A percentile compares a stretch with the other conserved stretches of the same genome.
These are phyloP conservation scores for Progne subis DNA, from an alignment of 2,113 vertebrate genomes.

Conservation along the genomic window DNA sequence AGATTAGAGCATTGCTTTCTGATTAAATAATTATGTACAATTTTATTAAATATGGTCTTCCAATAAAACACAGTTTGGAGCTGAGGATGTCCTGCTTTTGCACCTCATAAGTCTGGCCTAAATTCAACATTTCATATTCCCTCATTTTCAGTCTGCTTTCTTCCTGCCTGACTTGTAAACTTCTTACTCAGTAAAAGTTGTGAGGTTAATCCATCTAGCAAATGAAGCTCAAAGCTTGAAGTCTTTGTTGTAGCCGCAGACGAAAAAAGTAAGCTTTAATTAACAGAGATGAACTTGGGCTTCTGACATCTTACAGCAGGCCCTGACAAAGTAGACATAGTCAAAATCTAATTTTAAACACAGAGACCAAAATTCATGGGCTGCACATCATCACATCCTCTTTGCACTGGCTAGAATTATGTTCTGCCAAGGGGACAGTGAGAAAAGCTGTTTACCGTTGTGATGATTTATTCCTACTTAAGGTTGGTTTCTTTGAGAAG, in stretches of 20 bases:
- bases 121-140: not conserved
- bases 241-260: not conserved
- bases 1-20: not conserved
- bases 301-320: not conserved
- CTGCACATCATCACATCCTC: not conserved
- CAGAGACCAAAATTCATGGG: not conserved
- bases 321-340: not conserved
- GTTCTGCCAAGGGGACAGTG: not conserved
- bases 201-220: not conserved
- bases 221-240: not conserved
- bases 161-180: not conserved
- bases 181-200: not conserved
- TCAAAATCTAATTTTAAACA: not conserved
- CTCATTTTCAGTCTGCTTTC: not conserved
- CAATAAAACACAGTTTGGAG: not conserved
- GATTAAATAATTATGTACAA: not conserved
- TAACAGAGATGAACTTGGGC: not conserved
- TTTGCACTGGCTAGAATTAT: not conserved
- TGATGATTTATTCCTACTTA: not conserved
- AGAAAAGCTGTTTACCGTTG: not conserved
- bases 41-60: not conserved
- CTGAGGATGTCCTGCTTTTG: not conserved
- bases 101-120: not conserved
- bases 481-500: not conserved
- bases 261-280: not conserved